Base-by-base conservation (phyloP, 35 echinoderm and acorn worm species). In the Apostichopus japonicus region DNA sequence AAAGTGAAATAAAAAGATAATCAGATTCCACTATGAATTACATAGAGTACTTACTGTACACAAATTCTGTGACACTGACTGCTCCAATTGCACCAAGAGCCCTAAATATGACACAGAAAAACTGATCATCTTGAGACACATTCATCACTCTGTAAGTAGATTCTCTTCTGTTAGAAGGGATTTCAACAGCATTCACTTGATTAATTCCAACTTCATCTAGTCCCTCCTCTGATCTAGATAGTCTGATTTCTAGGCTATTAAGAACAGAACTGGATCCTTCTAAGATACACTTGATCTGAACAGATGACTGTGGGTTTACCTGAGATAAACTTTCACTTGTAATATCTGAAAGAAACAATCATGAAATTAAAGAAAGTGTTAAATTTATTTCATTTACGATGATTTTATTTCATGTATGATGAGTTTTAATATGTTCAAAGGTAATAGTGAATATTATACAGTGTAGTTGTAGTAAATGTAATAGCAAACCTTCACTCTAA, bases 81-180 rank as follows among this genome's bases (percentile, higher is more conserved):
- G 62, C 62, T 65, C 62, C 62, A 65, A 65, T 65, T 10, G 3
- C 3, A 6, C 1, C 9, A 65, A 15, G 7, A 79, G 1, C 10
- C 77, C 21, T 14, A 19, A 22, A 23, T 22, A 79, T 5, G 77
- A 44, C 1, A 79, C 77, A 79, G 77, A 79, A 79, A 23, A 79
- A 79, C 77, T 79, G 77, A 79, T 79, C 77, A 15, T 79, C 77
- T 79, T 79, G 15, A 44, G 77, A 79, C 77, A 79, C 19, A 79
- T 44, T 79, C 15, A 10, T 79, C 27, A 79, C 77, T 79, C 15
- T 23, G 77, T 19, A 79, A 23, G 19, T 23, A 5, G 0, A 4
- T 79, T 79, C 77, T 79, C 1, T 79, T 23, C 77, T 79, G 77
- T 79, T 24, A 79, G 4, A 15, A 23, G 77, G 10, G 77, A 79